phyloP scores from a whole-genome alignment of 2,888 invertebrate genomes.

The Branchellion lobata region DNA sequence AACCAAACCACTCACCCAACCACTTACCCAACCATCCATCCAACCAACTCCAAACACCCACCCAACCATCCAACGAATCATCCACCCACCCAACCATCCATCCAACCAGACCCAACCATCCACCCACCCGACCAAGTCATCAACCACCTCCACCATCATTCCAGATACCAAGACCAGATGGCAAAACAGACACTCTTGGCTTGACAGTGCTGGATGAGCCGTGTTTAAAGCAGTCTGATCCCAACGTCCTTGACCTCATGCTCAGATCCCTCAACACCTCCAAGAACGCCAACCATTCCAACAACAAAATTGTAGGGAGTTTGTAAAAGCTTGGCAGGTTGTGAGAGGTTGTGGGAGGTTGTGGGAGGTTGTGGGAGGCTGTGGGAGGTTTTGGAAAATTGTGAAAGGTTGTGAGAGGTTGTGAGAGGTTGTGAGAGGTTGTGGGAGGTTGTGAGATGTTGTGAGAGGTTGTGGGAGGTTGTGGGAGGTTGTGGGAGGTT shows the following conservation, averaged over 20 bases:
- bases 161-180: conserved; percentile 72
- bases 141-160: no score
- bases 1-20: no score
- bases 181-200: conserved; percentile 69
- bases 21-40: no score
- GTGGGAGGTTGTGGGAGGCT: no score
- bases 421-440: no score
- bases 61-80: background rate
- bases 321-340: background rate
- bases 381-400: no score
- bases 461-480: no score
- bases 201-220: conserved; percentile 88
- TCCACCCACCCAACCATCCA: background rate
- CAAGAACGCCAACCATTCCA: conserved; percentile 71
- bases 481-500: no score
- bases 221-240: conserved; percentile 83
- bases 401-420: no score
- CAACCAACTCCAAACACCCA: no score
- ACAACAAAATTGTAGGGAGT: conserved; percentile 50
- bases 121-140: background rate
- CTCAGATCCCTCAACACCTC: conserved; percentile 69
- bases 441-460: no score
- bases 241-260: conserved; percentile 76
- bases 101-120: background rate
- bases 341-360: background rate